Evolutionary conservation across 2,113 vertebrate species (phyloP).

Genomic region (Xenopus laevis): DNA sequence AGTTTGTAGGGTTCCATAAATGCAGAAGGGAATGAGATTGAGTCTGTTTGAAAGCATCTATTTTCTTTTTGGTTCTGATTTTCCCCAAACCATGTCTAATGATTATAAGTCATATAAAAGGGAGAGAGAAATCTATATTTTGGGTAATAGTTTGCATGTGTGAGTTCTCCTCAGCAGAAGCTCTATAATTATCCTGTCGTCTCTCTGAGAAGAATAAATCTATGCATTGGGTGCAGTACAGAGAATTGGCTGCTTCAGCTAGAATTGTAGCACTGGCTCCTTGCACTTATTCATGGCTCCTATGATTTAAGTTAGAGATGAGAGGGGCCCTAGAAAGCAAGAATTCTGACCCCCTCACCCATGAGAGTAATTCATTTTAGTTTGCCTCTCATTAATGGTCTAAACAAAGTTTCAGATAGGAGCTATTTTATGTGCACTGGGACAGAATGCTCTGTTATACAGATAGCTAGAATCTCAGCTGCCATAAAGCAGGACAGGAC

Average conservation of each 20-base stretch:
- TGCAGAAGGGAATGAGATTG: slow-evolving; percentile 65
- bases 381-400: no score
- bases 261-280: neutral
- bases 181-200: slow-evolving; percentile 71
- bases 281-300: no score
- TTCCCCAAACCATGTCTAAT: slow-evolving; percentile 82
- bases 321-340: no score
- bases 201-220: slow-evolving; percentile 63
- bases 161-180: slow-evolving; percentile 69
- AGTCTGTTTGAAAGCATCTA: slow-evolving; percentile 71
- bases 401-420: no score
- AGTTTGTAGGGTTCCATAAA: slow-evolving; percentile 69
- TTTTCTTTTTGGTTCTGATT: slow-evolving; percentile 76
- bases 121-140: slow-evolving; percentile 65
- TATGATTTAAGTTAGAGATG: no score
- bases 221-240: slow-evolving; percentile 66
- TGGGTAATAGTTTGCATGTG: slow-evolving; percentile 77
- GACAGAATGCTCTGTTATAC: no score
- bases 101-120: slow-evolving; percentile 72
- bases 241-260: slow-evolving; percentile 56
- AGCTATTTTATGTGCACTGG: no score
- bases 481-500: no score
- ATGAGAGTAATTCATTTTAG: no score
- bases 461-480: no score
- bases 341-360: no score